Evolutionary conservation across 1,140 invertebrate species (phyloP).

Genomic region (Drosophila lacteicornis): DNA sequence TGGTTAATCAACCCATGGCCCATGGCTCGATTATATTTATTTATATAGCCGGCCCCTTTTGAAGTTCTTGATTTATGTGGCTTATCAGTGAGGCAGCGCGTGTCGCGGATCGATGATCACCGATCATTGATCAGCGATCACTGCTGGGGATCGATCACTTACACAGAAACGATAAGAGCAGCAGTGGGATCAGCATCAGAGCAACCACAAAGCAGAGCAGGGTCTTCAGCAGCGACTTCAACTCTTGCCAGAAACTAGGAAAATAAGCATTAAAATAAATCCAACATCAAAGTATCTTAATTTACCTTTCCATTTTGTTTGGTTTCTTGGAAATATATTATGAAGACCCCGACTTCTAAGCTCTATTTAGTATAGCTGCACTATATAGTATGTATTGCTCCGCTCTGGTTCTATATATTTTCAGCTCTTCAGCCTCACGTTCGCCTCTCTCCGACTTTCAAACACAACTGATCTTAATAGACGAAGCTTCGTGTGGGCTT

Average conservation of each 20-base stretch:
- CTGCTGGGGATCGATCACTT: conserved; percentile 59
- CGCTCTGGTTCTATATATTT: not conserved
- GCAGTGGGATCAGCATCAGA: conserved; percentile 66
- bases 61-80: conserved; percentile 51
- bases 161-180: conserved; percentile 79
- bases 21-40: conserved; percentile 58
- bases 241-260: conserved; percentile 69
- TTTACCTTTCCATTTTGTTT: conserved; percentile 62
- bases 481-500: conserved; percentile 18
- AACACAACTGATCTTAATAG: conserved; percentile 38
- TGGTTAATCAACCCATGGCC: conserved; percentile 73
- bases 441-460: conserved; percentile 9
- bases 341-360: conserved; percentile 9
- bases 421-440: conserved; percentile 15
- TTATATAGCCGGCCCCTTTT: conserved; percentile 63
- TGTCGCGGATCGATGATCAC: conserved; percentile 37
- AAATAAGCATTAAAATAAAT: not conserved
- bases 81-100: conserved; percentile 48
- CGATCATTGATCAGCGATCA: conserved; percentile 37
- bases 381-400: conserved; percentile 34
- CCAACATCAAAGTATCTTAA: not conserved
- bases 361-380: conserved; percentile 44
- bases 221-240: conserved; percentile 72
- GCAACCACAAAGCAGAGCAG: conserved; percentile 75
- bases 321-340: not conserved